Evolutionary conservation across 2,113 vertebrate genomes (phyloP).

Genomic region (Mugil cephalus): DNA sequence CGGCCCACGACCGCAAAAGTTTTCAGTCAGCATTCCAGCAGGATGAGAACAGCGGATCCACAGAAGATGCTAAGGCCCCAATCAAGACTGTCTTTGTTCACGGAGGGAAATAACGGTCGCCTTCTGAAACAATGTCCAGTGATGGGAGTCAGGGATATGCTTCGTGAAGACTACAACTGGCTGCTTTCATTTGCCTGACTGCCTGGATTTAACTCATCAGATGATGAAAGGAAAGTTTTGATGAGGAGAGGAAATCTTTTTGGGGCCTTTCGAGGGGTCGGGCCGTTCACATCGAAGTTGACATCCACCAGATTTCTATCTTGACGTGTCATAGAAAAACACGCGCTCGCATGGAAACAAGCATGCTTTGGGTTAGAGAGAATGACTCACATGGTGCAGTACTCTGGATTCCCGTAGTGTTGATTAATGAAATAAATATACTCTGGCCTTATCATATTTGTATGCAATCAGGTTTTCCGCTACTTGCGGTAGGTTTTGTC

Average conservation of each 20-base stretch:
- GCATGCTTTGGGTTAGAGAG: conserved; percentile 20
- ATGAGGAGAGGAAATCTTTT: conserved; percentile 30
- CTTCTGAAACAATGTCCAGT: conserved; percentile 48
- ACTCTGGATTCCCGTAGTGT: background rate
- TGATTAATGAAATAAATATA: conserved; percentile 36
- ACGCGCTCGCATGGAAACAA: conserved; percentile 44
- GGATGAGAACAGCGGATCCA: conserved; percentile 66
- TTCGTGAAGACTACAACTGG: conserved; percentile 31
- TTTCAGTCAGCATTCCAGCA: conserved; percentile 74
- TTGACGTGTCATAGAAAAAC: conserved; percentile 21
- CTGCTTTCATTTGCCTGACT: conserved; percentile 27
- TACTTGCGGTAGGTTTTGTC: conserved; percentile 5
- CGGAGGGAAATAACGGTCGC: conserved; percentile 13
- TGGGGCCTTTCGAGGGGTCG: conserved; percentile 28
- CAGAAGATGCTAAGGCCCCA: conserved; percentile 67
- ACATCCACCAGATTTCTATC: conserved; percentile 53
- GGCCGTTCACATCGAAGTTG: conserved; percentile 37
- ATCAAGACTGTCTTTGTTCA: conserved; percentile 76
- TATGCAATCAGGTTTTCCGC: conserved; percentile 47
- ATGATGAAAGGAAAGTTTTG: conserved; percentile 54
- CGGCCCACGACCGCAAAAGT: conserved; percentile 58
- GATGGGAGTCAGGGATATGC: conserved; percentile 30
- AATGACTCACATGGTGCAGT: conserved; percentile 15
- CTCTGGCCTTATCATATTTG: conserved; percentile 20
- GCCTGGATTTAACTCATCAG: conserved; percentile 54